Base-by-base conservation (phyloP, 1,140 invertebrate genomes). In the Listronotus bonariensis region DNA sequence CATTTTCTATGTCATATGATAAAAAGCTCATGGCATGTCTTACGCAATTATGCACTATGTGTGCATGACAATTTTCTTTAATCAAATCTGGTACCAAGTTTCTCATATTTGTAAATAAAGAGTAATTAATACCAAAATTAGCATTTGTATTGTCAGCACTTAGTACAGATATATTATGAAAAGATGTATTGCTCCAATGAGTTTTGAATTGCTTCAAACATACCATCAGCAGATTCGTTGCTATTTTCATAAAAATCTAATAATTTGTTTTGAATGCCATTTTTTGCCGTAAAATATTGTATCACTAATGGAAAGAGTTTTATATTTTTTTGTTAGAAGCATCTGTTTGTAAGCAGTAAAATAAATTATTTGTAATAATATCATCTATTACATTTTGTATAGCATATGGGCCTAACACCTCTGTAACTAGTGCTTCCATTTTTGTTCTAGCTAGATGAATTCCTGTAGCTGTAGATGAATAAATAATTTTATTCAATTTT, bases 161-260 rank as follows among this genome's bases (percentile, higher is more conserved):
- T 48, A 48, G 9, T 9, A 9, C 45, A 48, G 45, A 48, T 10
- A 48, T 17, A 48, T 48, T 48, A 48, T 48, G 20, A 48, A 48
- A 48, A 20, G 20, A 48, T 48, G 12, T 48, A 56, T 10, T 53
- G 9, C 10, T 45, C 48, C 48, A 73, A 17, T 42, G 66, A 72
- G 6, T 68, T 74, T 36, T 72, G 52, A 59, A 73, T 76, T 38
- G 72, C 71, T 52, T 68, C 10, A 45, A 74, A 74, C 69, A 75
- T 75, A 8, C 74, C 71, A 72, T 74, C 18, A 48, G 15, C 45
- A 4, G 45, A 48, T 12, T 48, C 45, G 10, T 48, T 48, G 26
- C 45, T 48, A 20, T 48, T 48, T 26, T 48, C 45, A 26, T 26
- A 48, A 48, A 48, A 48, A 26, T 48, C 45, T 18, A 48, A 48